Conservation (phyloP, 2,113 vertebrate genomes). For the Laticauda laticaudata region DNA sequence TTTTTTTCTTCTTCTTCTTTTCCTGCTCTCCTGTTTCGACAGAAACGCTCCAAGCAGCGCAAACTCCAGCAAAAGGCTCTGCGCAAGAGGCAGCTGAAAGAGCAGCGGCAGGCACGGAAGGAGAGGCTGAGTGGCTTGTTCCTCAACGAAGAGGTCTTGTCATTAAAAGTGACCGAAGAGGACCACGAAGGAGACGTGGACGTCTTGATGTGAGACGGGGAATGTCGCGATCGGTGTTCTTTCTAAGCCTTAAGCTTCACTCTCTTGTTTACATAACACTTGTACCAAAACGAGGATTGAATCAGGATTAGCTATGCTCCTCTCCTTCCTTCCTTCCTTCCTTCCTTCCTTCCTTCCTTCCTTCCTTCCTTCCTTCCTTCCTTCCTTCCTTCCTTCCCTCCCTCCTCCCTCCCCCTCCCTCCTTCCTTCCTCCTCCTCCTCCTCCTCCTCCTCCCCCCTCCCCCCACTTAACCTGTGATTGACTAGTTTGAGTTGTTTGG, state of each 20-base stretch:
- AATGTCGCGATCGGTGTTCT: conserved; percentile 80
- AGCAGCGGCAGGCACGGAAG: conserved; percentile 95
- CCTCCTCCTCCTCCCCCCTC: conserved; percentile 11
- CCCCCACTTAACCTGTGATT: conserved; percentile 30
- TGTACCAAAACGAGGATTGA: conserved; percentile 72
- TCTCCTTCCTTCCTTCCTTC: no score
- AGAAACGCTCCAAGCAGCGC: conserved; percentile 97
- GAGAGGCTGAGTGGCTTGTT: conserved; percentile 97
- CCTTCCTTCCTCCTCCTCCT: background rate
- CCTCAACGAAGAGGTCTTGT: conserved; percentile 95
- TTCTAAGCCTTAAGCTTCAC: conserved; percentile 77
- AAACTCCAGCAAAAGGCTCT: conserved; percentile 98
- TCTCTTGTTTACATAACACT: conserved; percentile 70
- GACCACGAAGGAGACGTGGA: conserved; percentile 89
- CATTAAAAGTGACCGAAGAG: conserved; percentile 92
- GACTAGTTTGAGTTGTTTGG: background rate
- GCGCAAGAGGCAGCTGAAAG: conserved; percentile 95
- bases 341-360: background rate
- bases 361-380: background rate
- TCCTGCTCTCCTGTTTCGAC: conserved; percentile 40
- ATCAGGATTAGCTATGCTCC: conserved; percentile 42
- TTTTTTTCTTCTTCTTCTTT: background rate
- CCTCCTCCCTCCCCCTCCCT: no score
- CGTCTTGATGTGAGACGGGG: conserved; percentile 91
- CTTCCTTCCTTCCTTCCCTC: no score